phyloP scores from a whole-genome alignment of 1,140 invertebrate genomes.

The Matsumurasca onukii region DNA sequence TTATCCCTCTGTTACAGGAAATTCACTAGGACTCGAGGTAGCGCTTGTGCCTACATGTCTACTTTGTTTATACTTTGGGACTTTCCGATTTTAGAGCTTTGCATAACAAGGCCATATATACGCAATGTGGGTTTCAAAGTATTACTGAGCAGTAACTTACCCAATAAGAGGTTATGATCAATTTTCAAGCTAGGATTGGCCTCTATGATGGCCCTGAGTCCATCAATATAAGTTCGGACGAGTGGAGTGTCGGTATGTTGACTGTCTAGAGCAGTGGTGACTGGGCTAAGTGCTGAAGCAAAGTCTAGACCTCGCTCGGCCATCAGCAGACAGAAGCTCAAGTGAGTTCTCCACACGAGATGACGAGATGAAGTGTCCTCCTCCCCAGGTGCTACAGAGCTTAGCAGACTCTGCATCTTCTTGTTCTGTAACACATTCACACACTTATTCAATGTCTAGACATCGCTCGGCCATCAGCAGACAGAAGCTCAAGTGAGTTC shows the following conservation, averaged over 20 bases:
- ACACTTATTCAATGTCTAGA: no score
- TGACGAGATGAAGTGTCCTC: background rate
- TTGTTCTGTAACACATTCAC: conserved; percentile 20
- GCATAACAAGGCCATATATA: no score
- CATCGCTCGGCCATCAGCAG: no score
- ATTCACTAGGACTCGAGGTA: no score
- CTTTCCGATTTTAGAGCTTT: no score
- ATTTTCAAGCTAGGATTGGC: conserved; percentile 44
- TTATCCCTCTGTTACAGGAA: no score
- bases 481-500: no score
- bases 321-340: conserved; percentile 31
- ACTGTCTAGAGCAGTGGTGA: conserved; percentile 14
- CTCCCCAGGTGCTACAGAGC: background rate
- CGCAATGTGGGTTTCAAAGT: no score
- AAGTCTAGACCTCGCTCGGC: conserved; percentile 45
- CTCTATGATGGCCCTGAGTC: conserved; percentile 46
- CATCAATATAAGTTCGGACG: conserved; percentile 49
- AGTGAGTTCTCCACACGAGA: conserved; percentile 2
- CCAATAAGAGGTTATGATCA: conserved; percentile 48
- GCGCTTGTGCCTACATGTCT: no score
- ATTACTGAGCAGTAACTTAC: conserved; percentile 30
- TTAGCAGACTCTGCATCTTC: conserved; percentile 5
- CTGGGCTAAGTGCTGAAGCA: conserved; percentile 40
- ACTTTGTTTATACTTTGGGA: no score
- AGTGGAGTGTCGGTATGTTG: conserved; percentile 42